A percentile compares a stretch with the other conserved stretches of the same genome.
phyloP scores from a whole-genome alignment of 2,888 invertebrate genomes.

The Diadromus collaris region DNA sequence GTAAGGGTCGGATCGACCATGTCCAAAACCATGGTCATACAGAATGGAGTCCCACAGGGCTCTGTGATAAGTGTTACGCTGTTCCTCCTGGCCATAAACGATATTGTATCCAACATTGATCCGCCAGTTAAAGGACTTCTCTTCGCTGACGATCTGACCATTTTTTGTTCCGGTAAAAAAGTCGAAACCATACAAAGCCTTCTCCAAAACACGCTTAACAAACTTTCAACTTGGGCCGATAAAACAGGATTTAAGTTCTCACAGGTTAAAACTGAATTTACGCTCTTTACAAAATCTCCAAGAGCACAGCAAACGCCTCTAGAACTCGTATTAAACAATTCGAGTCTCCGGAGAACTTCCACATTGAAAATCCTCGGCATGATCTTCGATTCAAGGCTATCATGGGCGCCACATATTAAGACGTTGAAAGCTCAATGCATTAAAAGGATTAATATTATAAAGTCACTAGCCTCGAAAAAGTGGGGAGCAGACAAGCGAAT shows the following conservation, averaged over 20 bases:
- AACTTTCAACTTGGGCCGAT: not conserved
- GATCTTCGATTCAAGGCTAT: not conserved
- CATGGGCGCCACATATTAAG: not conserved
- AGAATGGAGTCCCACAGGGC: not conserved
- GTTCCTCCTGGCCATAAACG: not conserved
- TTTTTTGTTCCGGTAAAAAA: not conserved
- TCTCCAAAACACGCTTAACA: not conserved
- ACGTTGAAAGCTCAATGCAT: not conserved
- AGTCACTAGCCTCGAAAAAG: not conserved
- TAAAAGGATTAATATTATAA: not conserved
- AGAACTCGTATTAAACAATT: not conserved
- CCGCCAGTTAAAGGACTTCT: not conserved
- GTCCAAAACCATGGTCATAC: not conserved
- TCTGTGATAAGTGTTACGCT: not conserved
- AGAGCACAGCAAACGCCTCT: not conserved
- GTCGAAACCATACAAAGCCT: not conserved
- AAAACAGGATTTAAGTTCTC: not conserved
- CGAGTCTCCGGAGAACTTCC: not conserved
- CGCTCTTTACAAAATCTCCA: not conserved
- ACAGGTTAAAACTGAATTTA: not conserved
- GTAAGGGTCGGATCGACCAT: not conserved
- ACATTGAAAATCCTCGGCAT: not conserved
- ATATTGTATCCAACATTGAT: not conserved
- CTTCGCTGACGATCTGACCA: not conserved
- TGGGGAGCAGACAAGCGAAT: conserved; percentile 1